Base-by-base conservation (phyloP, 2,888 invertebrate genomes). In the Agriotes lineatus region DNA sequence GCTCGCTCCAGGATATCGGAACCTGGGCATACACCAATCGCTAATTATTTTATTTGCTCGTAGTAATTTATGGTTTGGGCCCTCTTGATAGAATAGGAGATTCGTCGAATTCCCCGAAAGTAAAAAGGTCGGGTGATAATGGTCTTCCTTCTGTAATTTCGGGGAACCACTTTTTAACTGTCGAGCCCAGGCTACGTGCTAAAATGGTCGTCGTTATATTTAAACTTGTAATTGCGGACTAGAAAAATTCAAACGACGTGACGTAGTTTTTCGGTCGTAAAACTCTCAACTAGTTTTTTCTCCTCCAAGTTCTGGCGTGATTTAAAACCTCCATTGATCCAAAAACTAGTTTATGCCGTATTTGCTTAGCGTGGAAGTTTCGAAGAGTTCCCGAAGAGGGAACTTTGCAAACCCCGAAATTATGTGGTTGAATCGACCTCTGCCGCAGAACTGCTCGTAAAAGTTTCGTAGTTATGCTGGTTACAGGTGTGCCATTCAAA, bases 31-130 rank as follows among this genome's bases (percentile, higher is more conserved):
- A 42, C 42, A 22, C 48, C 25, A 42, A 22, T 14, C 58, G 39
- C 58, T 58, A 58, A 58, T 58, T 58, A 58, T 58, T 58, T 58
- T 58, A 58, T 58, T 58, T 39, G 37, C 16, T 19, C 58, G 39
- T 35, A 58, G 42, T 16, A 58, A 58, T 58, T 58, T 58, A 58
- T 58, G 42, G 58, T 58, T 42, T 57, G 39, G 18, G 37, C 20
- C 25, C 9, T 10, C 10, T 58, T 58, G 42, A 39, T 58, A 58
- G 16, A 18, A 33, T 25, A 52, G 6, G n/a, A 52, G n/a, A n/a
- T n/a, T n/a, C n/a, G n/a, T n/a, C n/a, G n/a, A n/a, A n/a, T n/a
- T n/a, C n/a, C n/a, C n/a, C n/a, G 2, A 44, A 18, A 44, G 2
- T 10, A 7, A 18, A 44, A 16, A 7, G 2, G 19, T 2, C 44